Evolutionary conservation across 2,113 vertebrate genomes (phyloP).

Genomic region (Agapornis roseicollis): DNA sequence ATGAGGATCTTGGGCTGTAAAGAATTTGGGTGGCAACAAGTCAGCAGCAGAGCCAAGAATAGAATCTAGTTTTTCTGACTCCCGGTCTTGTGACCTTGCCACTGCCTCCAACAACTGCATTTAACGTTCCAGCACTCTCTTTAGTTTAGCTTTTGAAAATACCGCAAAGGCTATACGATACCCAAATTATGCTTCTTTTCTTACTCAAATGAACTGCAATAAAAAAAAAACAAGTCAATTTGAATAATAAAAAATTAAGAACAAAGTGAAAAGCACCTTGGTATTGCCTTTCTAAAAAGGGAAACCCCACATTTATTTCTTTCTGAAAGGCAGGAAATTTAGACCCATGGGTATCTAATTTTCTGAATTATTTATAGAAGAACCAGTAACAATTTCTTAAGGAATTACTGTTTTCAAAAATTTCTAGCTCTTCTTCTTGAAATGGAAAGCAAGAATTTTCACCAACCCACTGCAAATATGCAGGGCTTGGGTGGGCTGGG

Average conservation of each 20-base stretch:
- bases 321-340: background rate
- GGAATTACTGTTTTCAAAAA: background rate
- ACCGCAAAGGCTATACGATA: background rate
- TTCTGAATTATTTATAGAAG: background rate
- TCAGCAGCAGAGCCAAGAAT: slow-evolving; percentile 63
- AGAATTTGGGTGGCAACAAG: slow-evolving; percentile 54
- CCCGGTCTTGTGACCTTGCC: slow-evolving; percentile 61
- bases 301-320: background rate
- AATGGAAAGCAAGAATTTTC: background rate
- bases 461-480: background rate
- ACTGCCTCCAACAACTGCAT: slow-evolving; percentile 20
- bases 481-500: background rate
- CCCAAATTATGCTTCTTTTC: background rate
- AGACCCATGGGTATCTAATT: background rate
- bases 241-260: background rate
- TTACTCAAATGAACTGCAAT: background rate
- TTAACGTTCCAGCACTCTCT: background rate
- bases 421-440: background rate
- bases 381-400: background rate
- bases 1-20: slow-evolving; percentile 12
- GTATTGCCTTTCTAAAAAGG: background rate
- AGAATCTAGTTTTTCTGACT: slow-evolving; percentile 59
- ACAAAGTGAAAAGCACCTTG: background rate
- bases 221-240: background rate
- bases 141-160: slow-evolving; percentile 2